Conservation (phyloP, 2,797 vertebrate genomes). For the Anabas testudineus region DNA sequence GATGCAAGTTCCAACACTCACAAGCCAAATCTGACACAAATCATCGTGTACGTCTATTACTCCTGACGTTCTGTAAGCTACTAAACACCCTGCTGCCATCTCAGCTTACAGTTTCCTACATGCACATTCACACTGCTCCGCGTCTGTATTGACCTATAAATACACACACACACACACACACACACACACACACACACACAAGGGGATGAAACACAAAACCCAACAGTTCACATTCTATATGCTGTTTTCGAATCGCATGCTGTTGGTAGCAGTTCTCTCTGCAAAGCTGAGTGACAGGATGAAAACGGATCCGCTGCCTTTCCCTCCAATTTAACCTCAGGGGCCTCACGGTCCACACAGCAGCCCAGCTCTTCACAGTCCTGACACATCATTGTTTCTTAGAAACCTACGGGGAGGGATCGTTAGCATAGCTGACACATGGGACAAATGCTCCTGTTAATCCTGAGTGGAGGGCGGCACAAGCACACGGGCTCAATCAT, state of each 20-base stretch:
- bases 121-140: not conserved
- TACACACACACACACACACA: no score
- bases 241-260: not conserved
- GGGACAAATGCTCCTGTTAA: slow-evolving; percentile 25
- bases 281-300: slow-evolving; percentile 35
- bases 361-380: slow-evolving; percentile 1
- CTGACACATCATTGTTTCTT: slow-evolving; percentile 31
- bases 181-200: no score
- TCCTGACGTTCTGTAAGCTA: not conserved
- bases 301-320: slow-evolving; percentile 32
- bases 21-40: slow-evolving; percentile 25
- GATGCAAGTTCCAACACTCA: slow-evolving; percentile 68
- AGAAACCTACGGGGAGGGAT: slow-evolving; percentile 35
- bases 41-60: no score
- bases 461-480: slow-evolving; percentile 1
- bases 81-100: not conserved
- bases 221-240: not conserved
- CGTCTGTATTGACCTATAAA: not conserved
- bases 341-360: slow-evolving; percentile 23
- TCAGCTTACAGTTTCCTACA: slow-evolving; percentile 22
- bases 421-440: slow-evolving; percentile 43
- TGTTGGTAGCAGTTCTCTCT: slow-evolving; percentile 8
- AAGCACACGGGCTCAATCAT: slow-evolving; percentile 6
- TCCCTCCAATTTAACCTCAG: slow-evolving; percentile 21
- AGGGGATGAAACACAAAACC: not conserved